phyloP scores from a whole-genome alignment of 2,113 vertebrate genomes.

The Microcebus jonahi region DNA sequence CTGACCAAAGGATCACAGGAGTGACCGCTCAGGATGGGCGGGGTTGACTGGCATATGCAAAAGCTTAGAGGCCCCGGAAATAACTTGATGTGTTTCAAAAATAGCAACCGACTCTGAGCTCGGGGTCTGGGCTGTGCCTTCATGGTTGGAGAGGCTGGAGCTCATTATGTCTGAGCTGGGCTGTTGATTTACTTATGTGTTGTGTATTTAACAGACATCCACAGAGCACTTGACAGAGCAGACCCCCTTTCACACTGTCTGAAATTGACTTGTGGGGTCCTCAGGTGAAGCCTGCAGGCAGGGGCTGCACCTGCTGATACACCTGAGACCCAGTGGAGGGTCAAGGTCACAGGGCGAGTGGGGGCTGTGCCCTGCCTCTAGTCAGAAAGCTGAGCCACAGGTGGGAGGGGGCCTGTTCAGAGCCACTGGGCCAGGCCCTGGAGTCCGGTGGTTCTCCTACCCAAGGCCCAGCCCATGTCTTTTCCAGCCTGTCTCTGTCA shows the following conservation, averaged over 20 bases:
- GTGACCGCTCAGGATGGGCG: no score
- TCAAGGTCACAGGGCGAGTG: background rate
- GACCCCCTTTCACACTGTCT: rapidly evolving
- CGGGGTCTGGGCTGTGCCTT: background rate
- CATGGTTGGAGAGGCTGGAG: background rate
- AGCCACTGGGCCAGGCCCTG: background rate
- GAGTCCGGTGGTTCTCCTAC: background rate
- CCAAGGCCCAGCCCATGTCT: rapidly evolving
- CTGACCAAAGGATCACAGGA: no score
- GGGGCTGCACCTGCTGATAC: background rate
- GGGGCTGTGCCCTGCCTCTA: background rate
- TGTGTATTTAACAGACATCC: background rate
- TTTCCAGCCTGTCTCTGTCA: background rate
- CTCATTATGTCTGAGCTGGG: background rate
- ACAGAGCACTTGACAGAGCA: rapidly evolving
- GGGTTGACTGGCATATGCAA: rapidly evolving
- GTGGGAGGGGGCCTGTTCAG: background rate
- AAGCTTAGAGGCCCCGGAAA: background rate
- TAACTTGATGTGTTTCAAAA: background rate
- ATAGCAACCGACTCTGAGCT: background rate
- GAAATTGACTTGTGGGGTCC: background rate
- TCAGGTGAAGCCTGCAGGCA: rapidly evolving
- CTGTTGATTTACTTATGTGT: background rate
- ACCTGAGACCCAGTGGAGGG: background rate
- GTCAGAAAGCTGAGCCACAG: background rate